Evolutionary conservation across 2,113 vertebrate species (phyloP).

Genomic region (Gopherus evgoodei): DNA sequence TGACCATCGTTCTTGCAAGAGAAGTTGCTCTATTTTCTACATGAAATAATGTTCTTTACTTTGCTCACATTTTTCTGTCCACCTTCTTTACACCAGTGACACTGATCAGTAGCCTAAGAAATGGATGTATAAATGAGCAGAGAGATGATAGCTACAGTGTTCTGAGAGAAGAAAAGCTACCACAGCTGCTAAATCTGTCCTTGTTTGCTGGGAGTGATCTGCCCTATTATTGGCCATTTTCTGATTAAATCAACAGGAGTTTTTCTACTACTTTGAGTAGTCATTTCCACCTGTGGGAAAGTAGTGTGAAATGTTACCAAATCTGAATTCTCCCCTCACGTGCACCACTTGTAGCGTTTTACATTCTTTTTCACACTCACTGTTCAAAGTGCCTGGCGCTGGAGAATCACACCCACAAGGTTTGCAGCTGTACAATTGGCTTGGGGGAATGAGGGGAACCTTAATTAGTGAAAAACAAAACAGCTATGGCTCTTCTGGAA

Average conservation of each 20-base stretch:
- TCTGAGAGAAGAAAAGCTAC: neutral
- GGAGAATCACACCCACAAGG: neutral
- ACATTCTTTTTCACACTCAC: neutral
- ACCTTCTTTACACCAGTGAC: neutral
- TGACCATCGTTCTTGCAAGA: neutral
- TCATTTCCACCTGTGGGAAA: neutral
- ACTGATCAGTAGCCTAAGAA: neutral
- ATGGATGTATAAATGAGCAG: neutral
- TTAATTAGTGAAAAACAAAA: neutral
- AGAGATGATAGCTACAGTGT: neutral
- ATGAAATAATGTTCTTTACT: neutral
- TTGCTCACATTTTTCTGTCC: neutral
- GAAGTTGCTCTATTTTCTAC: neutral
- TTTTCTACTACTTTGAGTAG: neutral
- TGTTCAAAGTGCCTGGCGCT: neutral
- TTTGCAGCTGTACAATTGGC: fast-evolving
- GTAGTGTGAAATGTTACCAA: neutral
- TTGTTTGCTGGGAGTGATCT: neutral
- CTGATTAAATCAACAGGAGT: neutral
- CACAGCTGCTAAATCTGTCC: neutral
- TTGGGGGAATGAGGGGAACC: neutral
- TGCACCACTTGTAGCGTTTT: neutral
- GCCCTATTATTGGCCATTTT: neutral
- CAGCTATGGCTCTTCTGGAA: neutral
- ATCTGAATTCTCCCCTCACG: neutral